Percentiles rank a stretch among this genome's conserved stretches.
Evolutionary conservation across 2,888 invertebrate genomes (phyloP).

Genomic region (Sinodicranocentrus sp.): DNA sequence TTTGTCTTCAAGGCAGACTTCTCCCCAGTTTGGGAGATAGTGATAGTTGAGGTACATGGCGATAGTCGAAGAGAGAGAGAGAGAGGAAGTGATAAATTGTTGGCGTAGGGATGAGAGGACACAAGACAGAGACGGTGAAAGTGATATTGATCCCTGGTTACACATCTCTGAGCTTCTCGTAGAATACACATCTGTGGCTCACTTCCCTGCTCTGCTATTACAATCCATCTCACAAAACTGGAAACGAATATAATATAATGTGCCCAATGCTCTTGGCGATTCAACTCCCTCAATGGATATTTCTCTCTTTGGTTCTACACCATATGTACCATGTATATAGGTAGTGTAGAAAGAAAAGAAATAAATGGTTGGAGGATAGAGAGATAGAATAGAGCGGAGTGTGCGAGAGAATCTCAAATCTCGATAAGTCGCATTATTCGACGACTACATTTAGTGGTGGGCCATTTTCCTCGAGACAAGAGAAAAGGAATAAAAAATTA

Average conservation of each 20-base stretch:
- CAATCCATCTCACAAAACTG: conserved; percentile 26
- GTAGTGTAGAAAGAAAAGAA: neutral
- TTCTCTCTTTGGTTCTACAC: neutral
- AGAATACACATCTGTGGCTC: conserved; percentile 66
- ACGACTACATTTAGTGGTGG: conserved; percentile 18
- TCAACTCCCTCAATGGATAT: conserved; percentile 27
- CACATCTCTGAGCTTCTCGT: conserved; percentile 37
- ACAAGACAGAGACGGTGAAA: conserved; percentile 71
- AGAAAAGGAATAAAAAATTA: conserved; percentile 23
- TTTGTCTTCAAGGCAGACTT: neutral
- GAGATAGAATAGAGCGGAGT: conserved; percentile 17
- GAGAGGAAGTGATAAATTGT: conserved; percentile 70
- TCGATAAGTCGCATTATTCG: conserved; percentile 28
- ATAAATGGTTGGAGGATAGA: neutral
- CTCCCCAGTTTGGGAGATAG: too few species aligned
- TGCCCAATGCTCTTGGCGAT: conserved; percentile 7
- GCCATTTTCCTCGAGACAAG: conserved; percentile 1
- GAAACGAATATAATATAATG: conserved; percentile 28
- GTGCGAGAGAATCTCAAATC: conserved; percentile 37
- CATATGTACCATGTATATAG: conserved; percentile 11
- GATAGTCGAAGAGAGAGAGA: conserved; percentile 12
- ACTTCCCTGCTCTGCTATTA: conserved; percentile 42
- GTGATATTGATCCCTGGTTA: conserved; percentile 74
- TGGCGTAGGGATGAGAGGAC: conserved; percentile 55
- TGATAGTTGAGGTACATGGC: neutral